Evolutionary conservation across 92 coral and sea anemone genomes (phyloP), one percentile per base, ranked within the genome.

Genomic region (Micromussa lordhowensis): DNA sequence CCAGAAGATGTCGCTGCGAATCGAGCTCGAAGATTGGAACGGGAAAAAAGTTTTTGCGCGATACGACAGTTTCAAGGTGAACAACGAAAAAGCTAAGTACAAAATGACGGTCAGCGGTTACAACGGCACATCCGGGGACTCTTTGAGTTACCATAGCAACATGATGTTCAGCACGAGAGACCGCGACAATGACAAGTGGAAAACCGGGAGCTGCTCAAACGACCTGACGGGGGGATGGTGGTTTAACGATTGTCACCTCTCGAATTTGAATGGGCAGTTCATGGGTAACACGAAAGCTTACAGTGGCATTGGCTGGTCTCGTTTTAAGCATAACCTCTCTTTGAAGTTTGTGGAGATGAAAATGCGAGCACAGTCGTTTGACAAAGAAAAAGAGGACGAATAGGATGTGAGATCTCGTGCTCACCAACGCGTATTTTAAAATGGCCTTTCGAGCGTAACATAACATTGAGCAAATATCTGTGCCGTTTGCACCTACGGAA

Each of bases 191-290:
- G 96, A 93, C 83, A 73, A 81, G 32, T 91, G 91, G 90, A 69
- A 31, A 1, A 76, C 91, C 0, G 86, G 83, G 15, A 85, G 87
- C 54, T 95, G 98, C 63, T 82, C 98, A n/a, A 72, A 73, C 24
- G 90, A 88, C 40, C 88, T 91, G 86, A 85, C 96, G 1, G 98
- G 98, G 26, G 96, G 92, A 14, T 95, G 98, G 98, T 95, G 98
- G 98, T 95, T 94, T 79, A 90, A 92, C 36, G 87, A 92, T 79
- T 95, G 98, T 66, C 95, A 93, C 79, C 90, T 90, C 6, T 95
- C 96, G 7, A 95, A 95, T 85, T 87, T 95, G 32, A 95, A 95
- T 79, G 96, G 98, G 51, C 88, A 84, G 93, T 95, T 91, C 69
- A 48, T 71, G 81, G 92, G 94, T 19, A 93, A 95, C 82, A 92